phyloP scores from a whole-genome alignment of 2,113 vertebrate genomes.

The Blennius ocellaris region DNA sequence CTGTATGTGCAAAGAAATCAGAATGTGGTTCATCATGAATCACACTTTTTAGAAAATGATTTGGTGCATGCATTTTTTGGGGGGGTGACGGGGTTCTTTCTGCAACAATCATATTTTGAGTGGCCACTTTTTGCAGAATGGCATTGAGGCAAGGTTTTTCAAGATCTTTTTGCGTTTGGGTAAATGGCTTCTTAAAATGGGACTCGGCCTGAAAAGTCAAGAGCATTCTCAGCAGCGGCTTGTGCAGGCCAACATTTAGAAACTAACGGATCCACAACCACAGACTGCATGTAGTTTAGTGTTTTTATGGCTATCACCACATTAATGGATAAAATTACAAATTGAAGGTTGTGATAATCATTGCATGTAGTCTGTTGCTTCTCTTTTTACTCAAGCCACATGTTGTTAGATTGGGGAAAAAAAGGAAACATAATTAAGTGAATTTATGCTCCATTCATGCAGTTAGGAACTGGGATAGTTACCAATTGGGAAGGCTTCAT shows the following conservation, averaged over 20 bases:
- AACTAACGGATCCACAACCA: neutral
- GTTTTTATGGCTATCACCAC: neutral
- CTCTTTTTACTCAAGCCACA: too few relatives aligned
- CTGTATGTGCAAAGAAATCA: neutral
- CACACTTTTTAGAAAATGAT: too few relatives aligned
- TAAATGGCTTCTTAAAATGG: neutral
- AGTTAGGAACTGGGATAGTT: too few relatives aligned
- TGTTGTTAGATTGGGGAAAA: too few relatives aligned
- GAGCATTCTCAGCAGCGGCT: neutral
- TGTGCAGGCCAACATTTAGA: neutral
- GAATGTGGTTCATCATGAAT: too few relatives aligned
- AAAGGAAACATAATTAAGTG: too few relatives aligned
- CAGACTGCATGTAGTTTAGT: neutral
- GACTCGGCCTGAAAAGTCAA: neutral
- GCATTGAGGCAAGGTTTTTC: too few relatives aligned
- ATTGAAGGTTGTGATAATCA: too few relatives aligned
- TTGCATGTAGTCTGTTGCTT: too few relatives aligned
- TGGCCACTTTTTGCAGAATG: neutral
- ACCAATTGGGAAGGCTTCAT: too few relatives aligned
- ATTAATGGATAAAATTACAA: neutral
- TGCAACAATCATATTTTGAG: conserved; percentile 4
- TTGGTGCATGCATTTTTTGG: neutral
- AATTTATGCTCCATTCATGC: too few relatives aligned
- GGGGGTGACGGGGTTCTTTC: neutral
- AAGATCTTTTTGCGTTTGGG: neutral